phyloP scores from a whole-genome alignment of 2,113 vertebrate genomes.

The Tachysurus vachellii region DNA sequence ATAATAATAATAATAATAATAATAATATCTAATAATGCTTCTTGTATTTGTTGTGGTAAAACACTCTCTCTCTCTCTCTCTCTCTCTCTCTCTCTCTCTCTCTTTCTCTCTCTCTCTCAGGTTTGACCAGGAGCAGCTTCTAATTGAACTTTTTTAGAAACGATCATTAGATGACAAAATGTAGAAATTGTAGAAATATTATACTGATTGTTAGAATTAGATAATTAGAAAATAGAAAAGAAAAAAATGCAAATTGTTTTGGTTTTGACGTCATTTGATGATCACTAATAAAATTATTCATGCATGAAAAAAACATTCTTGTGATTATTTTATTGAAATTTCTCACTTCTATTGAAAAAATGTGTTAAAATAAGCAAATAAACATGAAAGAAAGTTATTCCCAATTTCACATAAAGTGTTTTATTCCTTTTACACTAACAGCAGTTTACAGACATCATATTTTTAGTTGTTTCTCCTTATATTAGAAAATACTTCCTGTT shows the following conservation, averaged over 20 bases:
- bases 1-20: too few relatives aligned
- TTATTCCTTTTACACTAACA: background rate
- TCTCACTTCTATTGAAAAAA: background rate
- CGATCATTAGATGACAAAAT: background rate
- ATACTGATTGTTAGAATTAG: background rate
- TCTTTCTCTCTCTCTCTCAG: background rate
- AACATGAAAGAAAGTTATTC: background rate
- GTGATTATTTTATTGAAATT: background rate
- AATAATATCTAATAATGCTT: background rate
- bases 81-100: too few relatives aligned
- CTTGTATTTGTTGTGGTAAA: background rate
- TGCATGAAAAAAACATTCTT: background rate
- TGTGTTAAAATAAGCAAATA: background rate
- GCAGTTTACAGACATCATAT: background rate
- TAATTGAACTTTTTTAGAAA: background rate
- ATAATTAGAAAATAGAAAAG: background rate
- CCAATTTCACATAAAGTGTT: background rate
- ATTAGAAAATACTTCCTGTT: too few relatives aligned
- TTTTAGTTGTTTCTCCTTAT: too few relatives aligned
- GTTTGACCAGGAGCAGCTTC: background rate
- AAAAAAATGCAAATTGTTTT: background rate
- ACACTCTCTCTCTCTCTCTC: too few relatives aligned
- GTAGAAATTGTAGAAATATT: background rate
- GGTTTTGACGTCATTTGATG: background rate
- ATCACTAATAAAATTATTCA: conserved; percentile 14